These are phyloP conservation scores for Myrmophylax atrothorax DNA, from an alignment of 2,113 vertebrate species.

Conservation along the genomic window DNA sequence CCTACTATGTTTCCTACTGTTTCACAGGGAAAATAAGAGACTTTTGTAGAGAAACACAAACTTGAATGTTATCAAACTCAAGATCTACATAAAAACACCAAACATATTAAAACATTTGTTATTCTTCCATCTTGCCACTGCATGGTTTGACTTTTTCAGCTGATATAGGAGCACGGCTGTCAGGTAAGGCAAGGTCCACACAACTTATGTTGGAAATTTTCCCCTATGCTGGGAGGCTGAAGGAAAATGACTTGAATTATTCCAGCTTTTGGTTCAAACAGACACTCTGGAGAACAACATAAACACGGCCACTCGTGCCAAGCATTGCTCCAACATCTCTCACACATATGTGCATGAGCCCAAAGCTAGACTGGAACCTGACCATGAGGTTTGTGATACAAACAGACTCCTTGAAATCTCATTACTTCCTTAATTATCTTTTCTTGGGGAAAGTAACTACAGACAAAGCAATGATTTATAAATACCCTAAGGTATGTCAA, in stretches of 20 bases:
- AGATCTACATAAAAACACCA: neutral
- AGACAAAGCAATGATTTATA: neutral
- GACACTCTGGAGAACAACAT: neutral
- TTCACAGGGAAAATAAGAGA: neutral
- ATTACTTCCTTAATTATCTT: neutral
- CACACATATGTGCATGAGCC: neutral
- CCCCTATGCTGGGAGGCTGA: neutral
- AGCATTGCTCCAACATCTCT: neutral
- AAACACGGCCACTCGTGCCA: neutral
- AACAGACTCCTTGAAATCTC: neutral
- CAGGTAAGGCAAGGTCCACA: neutral
- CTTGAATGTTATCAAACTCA: neutral
- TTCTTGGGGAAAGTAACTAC: neutral
- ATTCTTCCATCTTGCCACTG: neutral
- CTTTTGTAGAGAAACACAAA: neutral
- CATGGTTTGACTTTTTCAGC: neutral
- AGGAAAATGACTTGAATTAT: neutral
- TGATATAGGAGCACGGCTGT: neutral
- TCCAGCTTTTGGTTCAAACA: neutral
- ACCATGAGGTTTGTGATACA: neutral
- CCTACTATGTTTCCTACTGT: neutral
- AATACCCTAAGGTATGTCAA: neutral
- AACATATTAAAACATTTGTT: neutral
- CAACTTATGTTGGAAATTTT: neutral
- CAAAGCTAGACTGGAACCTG: neutral